phyloP scores from a whole-genome alignment of 1,140 invertebrate genomes.

The Conopomorpha cramerella region DNA sequence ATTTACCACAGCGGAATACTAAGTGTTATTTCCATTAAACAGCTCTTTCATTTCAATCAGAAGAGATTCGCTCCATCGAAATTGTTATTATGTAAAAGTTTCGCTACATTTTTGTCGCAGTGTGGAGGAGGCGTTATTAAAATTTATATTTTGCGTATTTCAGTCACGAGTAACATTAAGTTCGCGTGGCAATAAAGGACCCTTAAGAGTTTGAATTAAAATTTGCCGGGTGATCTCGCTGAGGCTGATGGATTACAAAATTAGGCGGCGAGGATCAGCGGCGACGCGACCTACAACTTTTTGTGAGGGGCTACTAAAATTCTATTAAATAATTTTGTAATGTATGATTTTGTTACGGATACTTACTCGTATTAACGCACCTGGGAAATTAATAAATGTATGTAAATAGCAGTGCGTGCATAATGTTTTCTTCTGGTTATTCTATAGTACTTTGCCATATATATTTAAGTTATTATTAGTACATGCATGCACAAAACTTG shows the following conservation, averaged over 20 bases:
- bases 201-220: slow-evolving; percentile 56
- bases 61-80: slow-evolving; percentile 44
- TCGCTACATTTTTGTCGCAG: slow-evolving; percentile 28
- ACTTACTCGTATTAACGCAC: too few relatives aligned
- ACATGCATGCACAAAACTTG: too few relatives aligned
- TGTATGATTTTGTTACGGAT: not conserved
- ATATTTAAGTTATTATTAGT: too few relatives aligned
- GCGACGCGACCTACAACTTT: not conserved
- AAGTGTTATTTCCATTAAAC: slow-evolving; percentile 47
- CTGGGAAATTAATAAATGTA: not conserved
- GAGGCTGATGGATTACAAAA: slow-evolving; percentile 47
- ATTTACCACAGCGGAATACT: slow-evolving; percentile 32
- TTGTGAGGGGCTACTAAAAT: not conserved
- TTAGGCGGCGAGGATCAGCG: slow-evolving; percentile 11
- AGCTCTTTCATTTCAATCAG: slow-evolving; percentile 49
- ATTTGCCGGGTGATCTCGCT: slow-evolving; percentile 51
- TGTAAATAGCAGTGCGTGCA: not conserved
- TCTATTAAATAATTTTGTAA: not conserved
- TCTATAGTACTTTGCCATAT: too few relatives aligned
- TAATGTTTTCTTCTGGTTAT: too few relatives aligned
- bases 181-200: slow-evolving; percentile 45
- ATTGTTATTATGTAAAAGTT: slow-evolving; percentile 56
- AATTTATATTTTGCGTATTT: slow-evolving; percentile 53
- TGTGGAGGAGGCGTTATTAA: slow-evolving; percentile 39
- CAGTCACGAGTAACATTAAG: slow-evolving; percentile 58